Percentiles rank a stretch among this genome's conserved stretches.
Evolutionary conservation across 2,888 invertebrate genomes (phyloP).

Genomic region (Prosapia bicincta): DNA sequence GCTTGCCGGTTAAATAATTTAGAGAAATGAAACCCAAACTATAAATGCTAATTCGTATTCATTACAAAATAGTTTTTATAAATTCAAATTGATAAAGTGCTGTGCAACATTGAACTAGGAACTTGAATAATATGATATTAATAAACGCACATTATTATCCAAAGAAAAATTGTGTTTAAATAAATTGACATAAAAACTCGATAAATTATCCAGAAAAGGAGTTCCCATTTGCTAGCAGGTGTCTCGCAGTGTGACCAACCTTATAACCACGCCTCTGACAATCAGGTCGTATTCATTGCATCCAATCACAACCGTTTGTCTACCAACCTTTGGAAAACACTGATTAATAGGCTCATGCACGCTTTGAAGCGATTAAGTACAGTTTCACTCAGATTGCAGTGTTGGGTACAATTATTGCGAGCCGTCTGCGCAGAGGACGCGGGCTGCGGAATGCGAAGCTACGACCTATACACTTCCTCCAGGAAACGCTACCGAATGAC

Average conservation of each 20-base stretch:
- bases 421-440: neutral
- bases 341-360: neutral
- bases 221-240: neutral
- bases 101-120: no score
- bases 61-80: no score
- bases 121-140: no score
- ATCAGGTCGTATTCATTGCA: neutral
- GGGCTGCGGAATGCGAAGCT: neutral
- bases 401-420: neutral
- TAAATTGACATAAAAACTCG: no score
- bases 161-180: no score
- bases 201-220: neutral
- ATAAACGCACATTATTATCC: no score
- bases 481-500: no score
- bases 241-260: neutral
- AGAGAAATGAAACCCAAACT: no score
- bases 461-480: no score
- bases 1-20: no score
- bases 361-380: neutral
- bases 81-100: no score
- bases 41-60: no score
- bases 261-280: neutral
- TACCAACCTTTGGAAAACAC: neutral
- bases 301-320: neutral
- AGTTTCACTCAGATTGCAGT: neutral